phyloP scores from a whole-genome alignment of 2,888 invertebrate species.

The Lasius platythorax region DNA sequence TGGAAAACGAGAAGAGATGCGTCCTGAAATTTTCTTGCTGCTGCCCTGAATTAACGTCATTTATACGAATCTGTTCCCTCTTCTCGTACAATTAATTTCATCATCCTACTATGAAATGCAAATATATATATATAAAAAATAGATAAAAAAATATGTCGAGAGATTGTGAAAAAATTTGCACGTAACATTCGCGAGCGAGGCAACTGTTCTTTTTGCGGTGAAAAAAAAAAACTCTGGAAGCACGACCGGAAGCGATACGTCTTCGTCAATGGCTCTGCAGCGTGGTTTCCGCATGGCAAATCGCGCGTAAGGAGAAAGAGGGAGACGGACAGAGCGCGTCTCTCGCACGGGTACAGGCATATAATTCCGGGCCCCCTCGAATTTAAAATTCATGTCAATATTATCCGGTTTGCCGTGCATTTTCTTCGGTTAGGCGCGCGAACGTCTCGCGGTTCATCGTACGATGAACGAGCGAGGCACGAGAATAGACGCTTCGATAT shows the following conservation, averaged over 20 bases:
- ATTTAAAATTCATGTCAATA: constrained; percentile 43
- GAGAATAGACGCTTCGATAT: constrained; percentile 60
- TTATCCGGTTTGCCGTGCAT: constrained; percentile 23
- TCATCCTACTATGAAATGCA: not conserved
- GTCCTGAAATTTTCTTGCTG: not conserved
- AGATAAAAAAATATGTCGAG: not conserved
- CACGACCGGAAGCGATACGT: constrained; percentile 64
- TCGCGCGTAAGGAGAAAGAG: not conserved
- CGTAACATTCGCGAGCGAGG: not conserved
- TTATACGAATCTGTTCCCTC: not conserved
- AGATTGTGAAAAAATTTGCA: not conserved
- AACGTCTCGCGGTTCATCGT: constrained; percentile 35
- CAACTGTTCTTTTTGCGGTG: not conserved
- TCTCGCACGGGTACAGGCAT: not conserved
- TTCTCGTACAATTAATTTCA: not conserved
- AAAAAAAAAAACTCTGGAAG: not conserved
- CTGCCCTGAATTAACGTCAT: not conserved
- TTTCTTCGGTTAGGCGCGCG: constrained; percentile 4
- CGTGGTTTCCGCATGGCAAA: constrained; percentile 55
- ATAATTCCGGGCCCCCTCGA: not conserved
- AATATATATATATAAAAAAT: not conserved
- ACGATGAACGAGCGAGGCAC: constrained; percentile 32
- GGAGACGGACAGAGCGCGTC: too few species aligned
- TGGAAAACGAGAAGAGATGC: not conserved
- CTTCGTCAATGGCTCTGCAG: constrained; percentile 36